These are phyloP conservation scores for Phalacrocorax aristotelis DNA, from an alignment of 2,113 vertebrate genomes.

Conservation along the genomic window DNA sequence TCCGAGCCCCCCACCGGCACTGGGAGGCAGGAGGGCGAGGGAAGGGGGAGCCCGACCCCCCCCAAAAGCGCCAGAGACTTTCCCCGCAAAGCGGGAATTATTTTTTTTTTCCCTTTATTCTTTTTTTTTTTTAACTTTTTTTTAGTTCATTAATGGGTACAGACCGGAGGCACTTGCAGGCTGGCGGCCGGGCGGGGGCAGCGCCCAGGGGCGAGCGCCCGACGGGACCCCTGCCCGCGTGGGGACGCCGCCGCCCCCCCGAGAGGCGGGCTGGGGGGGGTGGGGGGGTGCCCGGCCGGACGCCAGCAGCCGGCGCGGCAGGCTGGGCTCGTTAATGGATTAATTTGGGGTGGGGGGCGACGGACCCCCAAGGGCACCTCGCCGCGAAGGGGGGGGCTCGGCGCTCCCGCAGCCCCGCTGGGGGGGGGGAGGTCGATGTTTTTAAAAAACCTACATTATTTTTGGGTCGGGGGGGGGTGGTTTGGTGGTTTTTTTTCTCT, in stretches of 20 bases:
- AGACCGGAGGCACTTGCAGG: not conserved
- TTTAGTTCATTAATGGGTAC: not conserved
- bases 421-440: too few species aligned
- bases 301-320: too few species aligned
- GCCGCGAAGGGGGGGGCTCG: too few species aligned
- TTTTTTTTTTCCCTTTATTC: not conserved
- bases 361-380: too few species aligned
- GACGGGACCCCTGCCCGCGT: too few species aligned
- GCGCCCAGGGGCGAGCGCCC: too few species aligned
- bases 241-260: too few species aligned
- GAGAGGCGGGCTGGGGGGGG: too few species aligned
- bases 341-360: not conserved
- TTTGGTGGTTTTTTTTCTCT: too few species aligned
- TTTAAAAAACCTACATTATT: too few species aligned
- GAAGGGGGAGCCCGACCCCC: not conserved
- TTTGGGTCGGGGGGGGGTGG: too few species aligned
- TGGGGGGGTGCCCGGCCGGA: not conserved
- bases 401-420: too few species aligned
- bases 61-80: not conserved
- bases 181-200: not conserved
- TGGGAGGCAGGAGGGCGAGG: not conserved
- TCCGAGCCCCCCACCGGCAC: not conserved
- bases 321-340: not conserved
- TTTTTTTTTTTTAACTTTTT: not conserved
- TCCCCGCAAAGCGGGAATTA: not conserved